Conservation (phyloP, 1,140 invertebrate genomes). For the Wiebesia pumilae region DNA sequence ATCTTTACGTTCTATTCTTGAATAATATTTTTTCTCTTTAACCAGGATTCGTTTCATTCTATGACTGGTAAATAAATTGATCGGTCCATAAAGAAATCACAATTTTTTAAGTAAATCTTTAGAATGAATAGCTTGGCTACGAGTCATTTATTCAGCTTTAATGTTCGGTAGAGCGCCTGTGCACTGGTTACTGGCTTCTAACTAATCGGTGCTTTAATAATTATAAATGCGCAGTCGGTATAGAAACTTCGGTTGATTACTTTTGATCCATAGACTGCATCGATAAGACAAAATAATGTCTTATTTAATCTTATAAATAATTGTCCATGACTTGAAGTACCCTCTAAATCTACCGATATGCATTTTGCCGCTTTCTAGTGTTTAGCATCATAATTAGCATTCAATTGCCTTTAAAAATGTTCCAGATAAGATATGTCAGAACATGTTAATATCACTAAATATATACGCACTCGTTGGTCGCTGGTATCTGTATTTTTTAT, state of each 20-base stretch:
- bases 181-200: background rate
- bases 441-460: constrained; percentile 21
- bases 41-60: background rate
- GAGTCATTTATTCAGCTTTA: constrained; percentile 4
- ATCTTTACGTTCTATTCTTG: background rate
- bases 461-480: background rate
- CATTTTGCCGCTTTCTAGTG: background rate
- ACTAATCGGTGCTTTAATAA: background rate
- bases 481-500: background rate
- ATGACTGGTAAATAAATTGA: background rate
- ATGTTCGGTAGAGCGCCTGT: background rate
- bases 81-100: background rate
- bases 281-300: constrained; percentile 13
- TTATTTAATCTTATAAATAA: constrained; percentile 19
- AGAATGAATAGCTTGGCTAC: background rate
- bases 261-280: background rate
- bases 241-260: background rate
- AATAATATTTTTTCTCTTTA: background rate
- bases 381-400: constrained; percentile 30
- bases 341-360: background rate
- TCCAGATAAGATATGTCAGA: constrained; percentile 11
- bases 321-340: background rate
- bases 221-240: constrained; percentile 1
- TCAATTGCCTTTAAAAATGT: constrained; percentile 1
- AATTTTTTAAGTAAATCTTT: background rate